Conservation (phyloP, 2,888 invertebrate species). For the Cheiracanthium punctorium region DNA sequence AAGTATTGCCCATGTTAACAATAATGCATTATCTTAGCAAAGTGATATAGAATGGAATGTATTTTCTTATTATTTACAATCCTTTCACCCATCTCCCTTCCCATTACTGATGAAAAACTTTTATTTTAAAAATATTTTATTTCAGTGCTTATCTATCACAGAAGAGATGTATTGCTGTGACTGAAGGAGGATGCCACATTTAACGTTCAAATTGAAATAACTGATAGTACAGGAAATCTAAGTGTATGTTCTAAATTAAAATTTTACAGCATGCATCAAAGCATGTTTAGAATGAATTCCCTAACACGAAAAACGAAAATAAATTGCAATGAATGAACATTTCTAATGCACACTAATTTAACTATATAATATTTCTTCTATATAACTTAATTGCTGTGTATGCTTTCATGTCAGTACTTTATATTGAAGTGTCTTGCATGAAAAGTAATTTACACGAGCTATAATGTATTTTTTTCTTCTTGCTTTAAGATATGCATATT, state of each 20-base stretch:
- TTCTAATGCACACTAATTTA: no score
- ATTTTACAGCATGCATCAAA: neutral
- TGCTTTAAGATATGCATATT: no score
- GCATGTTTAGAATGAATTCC: neutral
- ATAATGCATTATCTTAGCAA: no score
- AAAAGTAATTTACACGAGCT: no score
- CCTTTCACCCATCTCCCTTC: no score
- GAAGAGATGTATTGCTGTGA: neutral
- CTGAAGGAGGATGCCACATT: neutral
- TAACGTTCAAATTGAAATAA: neutral
- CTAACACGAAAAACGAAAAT: no score
- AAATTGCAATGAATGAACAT: no score
- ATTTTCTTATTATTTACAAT: no score
- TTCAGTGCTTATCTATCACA: neutral
- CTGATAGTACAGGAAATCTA: neutral
- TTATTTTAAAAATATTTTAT: neutral
- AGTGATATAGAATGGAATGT: no score
- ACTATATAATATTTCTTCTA: neutral
- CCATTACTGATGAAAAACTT: no score
- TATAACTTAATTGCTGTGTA: neutral
- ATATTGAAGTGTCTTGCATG: neutral
- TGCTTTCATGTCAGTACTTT: neutral
- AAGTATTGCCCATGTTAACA: no score
- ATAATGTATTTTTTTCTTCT: no score
- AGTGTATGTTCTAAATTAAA: neutral